Base-by-base conservation (phyloP, 1,140 invertebrate genomes). In the Vanessa atalanta region DNA sequence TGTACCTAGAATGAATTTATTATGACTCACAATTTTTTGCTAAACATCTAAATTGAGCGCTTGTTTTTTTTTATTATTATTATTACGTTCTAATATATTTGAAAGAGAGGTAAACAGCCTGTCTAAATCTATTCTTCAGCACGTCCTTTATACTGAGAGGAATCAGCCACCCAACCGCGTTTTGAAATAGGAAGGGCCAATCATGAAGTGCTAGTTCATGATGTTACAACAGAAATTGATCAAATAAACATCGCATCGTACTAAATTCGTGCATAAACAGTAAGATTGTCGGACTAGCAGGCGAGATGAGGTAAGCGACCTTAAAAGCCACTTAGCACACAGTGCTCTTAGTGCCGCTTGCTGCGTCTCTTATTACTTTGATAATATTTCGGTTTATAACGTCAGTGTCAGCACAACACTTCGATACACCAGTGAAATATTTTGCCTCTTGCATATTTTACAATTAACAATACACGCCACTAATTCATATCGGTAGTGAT, bases 271-370 rank as follows among this genome's bases (percentile, higher is more conserved):
- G 80, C 79, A 85, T 80, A 84, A 87, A 85, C 79, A 86, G 78
- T 77, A 76, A 82, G 77, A 81, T 82, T 80, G 75, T 79, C 72
- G 79, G 78, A 81, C 79, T 83, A 83, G 83, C 79, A 79, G 76
- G 76, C 72, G 77, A 79, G 87, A 88, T 91, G 90, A 93, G 89
- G 90, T 93, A 93, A 93, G 88, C 87, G 90, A 90, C 89, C 89
- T 91, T 91, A 91, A 87, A 86, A 89, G 85, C 83, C 89, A 92
- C 90, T 93, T 91, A 88, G 83, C 88, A 84, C 82, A 82, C 83
- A 73, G 79, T 82, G 80, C 79, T 81, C 81, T 82, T 81, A 66
- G 78, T 81, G 78, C 79, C 83, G 82, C 84, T 87, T 83, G 82
- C 81, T 87, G 84, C 84, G 85, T 85, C 89, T 90, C 83, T 89